Conservation (phyloP, 1,140 invertebrate genomes). For the Polypedilum vanderplanki region DNA sequence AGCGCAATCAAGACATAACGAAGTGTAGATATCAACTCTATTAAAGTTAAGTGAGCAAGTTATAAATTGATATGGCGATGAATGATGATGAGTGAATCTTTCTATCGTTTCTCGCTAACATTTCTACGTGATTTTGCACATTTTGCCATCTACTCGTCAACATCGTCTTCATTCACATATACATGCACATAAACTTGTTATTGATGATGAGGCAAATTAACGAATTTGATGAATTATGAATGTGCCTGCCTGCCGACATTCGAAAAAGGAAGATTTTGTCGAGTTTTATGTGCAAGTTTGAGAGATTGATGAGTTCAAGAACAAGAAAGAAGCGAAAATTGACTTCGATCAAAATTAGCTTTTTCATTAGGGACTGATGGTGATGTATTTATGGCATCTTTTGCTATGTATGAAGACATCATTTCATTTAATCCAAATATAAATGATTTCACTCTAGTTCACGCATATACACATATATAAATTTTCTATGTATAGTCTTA, state of each 20-base stretch:
- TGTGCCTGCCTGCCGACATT: neutral
- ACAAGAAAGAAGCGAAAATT: neutral
- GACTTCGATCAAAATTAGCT: neutral
- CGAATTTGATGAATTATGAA: conserved; percentile 19
- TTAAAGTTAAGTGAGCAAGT: neutral
- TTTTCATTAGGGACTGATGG: conserved; percentile 8
- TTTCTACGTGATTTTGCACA: too few species aligned
- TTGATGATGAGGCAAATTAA: conserved; percentile 18
- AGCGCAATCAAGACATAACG: too few species aligned
- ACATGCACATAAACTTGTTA: neutral
- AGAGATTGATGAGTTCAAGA: too few species aligned
- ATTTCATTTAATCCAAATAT: neutral
- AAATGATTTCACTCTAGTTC: neutral
- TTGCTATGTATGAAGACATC: neutral
- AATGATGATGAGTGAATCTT: neutral
- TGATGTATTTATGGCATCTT: conserved; percentile 3
- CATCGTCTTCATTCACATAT: neutral
- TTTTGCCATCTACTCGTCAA: neutral
- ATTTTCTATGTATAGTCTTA: neutral
- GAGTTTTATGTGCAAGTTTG: neutral
- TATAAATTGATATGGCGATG: neutral
- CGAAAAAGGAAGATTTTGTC: conserved; percentile 8
- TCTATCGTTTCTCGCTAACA: too few species aligned
- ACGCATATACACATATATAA: neutral
- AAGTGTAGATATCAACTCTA: neutral